A percentile compares a stretch with the other conserved stretches of the same genome.
These are phyloP conservation scores for Acanthiza pusilla DNA, from an alignment of 2,797 vertebrate genomes.

Conservation along the genomic window DNA sequence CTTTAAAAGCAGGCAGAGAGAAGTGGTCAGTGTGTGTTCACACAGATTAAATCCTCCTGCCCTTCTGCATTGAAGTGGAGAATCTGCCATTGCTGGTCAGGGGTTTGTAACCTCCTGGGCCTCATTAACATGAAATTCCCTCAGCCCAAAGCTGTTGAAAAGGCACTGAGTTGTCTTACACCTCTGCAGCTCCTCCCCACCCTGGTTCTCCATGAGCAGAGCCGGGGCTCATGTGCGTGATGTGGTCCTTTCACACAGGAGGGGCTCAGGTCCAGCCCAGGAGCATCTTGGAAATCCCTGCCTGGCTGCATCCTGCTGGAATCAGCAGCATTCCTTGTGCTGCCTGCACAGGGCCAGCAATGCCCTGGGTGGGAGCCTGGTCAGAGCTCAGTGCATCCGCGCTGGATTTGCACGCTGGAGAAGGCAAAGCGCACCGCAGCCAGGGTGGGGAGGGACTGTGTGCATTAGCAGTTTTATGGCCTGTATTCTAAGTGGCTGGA, in stretches of 20 bases:
- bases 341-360: fast-evolving
- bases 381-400: fast-evolving
- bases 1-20: background rate
- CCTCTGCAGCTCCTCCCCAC: fast-evolving
- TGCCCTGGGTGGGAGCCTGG: background rate
- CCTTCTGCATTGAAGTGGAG: background rate
- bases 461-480: slow-evolving; percentile 51
- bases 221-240: fast-evolving
- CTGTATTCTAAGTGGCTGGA: slow-evolving; percentile 51
- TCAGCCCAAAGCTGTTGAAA: background rate
- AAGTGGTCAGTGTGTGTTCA: background rate
- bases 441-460: background rate
- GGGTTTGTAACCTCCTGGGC: background rate
- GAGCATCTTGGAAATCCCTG: background rate
- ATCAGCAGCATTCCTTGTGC: fast-evolving
- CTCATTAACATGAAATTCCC: background rate
- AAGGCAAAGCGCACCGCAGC: background rate
- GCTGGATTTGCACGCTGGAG: background rate
- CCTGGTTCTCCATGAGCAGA: background rate
- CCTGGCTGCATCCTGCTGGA: background rate
- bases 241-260: fast-evolving
- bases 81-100: background rate
- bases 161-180: background rate
- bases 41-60: background rate
- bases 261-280: background rate